These are phyloP conservation scores for Drosophila macrospina DNA, from an alignment of 2,888 invertebrate genomes.

Conservation along the genomic window DNA sequence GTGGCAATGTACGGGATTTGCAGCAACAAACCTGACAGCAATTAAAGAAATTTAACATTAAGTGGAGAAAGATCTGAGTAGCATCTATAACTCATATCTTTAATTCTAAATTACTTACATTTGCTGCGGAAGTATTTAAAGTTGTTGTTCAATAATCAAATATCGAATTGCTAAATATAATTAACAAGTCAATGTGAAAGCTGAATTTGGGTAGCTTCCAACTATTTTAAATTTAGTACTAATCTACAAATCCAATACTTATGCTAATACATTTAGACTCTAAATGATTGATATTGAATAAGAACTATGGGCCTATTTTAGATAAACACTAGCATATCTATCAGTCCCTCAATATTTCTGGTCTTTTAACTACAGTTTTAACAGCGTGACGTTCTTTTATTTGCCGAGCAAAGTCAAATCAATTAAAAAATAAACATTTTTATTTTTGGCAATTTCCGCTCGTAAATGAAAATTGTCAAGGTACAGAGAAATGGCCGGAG, in stretches of 20 bases:
- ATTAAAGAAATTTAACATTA: no score
- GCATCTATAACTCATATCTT: background rate
- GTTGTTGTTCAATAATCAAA: no score
- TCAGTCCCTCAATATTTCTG: background rate
- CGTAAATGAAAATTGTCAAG: slow-evolving; percentile 41
- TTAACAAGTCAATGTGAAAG: background rate
- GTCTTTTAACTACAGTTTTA: background rate
- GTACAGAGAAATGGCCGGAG: slow-evolving; percentile 13
- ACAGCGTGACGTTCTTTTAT: slow-evolving; percentile 11
- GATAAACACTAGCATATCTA: background rate
- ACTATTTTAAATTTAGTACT: no score
- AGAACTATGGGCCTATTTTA: no score
- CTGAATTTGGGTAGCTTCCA: background rate
- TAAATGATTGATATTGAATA: no score
- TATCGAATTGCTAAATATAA: background rate
- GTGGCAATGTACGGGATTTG: no score
- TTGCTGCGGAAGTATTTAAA: background rate
- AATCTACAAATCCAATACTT: background rate
- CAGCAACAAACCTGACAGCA: no score
- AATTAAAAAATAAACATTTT: slow-evolving; percentile 47
- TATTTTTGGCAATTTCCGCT: slow-evolving; percentile 59
- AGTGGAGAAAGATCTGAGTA: background rate
- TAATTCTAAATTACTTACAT: no score
- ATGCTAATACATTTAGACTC: background rate
- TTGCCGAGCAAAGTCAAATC: slow-evolving; percentile 44